A percentile compares a stretch with the other conserved stretches of the same genome.
These are phyloP conservation scores for human (Homo sapiens) DNA, from an alignment of 2,113 vertebrate species.

Conservation along the genomic window DNA sequence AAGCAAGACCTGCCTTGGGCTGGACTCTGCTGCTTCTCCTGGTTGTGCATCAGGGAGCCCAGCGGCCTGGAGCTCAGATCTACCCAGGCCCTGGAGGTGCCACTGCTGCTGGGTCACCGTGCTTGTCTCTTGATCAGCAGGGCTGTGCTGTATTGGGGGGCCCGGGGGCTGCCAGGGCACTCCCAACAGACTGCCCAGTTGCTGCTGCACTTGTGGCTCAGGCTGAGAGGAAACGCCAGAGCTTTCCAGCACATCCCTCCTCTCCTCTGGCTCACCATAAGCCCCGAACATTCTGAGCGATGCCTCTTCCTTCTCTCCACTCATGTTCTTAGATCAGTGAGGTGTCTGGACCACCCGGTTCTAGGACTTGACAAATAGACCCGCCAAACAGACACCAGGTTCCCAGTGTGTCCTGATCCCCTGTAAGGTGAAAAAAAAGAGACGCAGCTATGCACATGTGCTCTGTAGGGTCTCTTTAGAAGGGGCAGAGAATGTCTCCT, in stretches of 20 bases:
- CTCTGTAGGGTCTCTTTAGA: neutral
- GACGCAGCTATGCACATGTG: neutral
- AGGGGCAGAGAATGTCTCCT: neutral
- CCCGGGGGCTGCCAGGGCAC: neutral
- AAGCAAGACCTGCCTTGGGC: slow-evolving; percentile 5
- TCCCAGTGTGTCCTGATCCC: neutral
- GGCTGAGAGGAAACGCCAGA: neutral
- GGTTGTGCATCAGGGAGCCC: neutral
- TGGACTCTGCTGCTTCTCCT: neutral
- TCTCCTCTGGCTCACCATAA: slow-evolving; percentile 13
- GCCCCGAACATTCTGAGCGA: neutral
- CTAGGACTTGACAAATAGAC: neutral
- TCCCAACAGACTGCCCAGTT: accelerated
- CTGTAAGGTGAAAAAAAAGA: neutral
- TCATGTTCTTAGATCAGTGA: slow-evolving; percentile 27
- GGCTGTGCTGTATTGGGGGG: accelerated
- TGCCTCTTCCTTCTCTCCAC: neutral
- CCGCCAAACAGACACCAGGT: neutral
- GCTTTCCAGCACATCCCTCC: neutral
- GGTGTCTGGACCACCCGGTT: neutral
- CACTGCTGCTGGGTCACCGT: neutral
- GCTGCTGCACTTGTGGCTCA: neutral
- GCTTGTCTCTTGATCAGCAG: neutral
- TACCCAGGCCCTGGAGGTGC: neutral
- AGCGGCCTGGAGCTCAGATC: neutral